Conservation (phyloP, 2,888 invertebrate species). For the Noctua janthe region DNA sequence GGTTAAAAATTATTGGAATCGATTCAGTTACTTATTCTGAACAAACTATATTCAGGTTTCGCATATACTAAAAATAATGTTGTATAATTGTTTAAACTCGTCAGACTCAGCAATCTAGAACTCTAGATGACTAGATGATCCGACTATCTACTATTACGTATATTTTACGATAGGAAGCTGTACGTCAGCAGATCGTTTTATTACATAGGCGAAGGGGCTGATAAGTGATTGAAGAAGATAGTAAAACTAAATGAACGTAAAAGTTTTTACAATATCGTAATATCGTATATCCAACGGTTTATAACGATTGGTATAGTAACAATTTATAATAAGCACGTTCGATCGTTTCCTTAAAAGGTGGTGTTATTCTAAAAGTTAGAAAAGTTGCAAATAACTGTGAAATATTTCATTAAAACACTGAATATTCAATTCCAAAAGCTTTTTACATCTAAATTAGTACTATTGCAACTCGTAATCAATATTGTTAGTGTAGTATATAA, state of each 20-base stretch:
- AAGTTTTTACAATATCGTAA: background rate
- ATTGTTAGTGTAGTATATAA: background rate
- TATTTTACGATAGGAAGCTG: too few relatives aligned
- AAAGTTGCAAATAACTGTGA: background rate
- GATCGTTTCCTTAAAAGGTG: too few relatives aligned
- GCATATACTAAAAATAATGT: too few relatives aligned
- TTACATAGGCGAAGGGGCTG: too few relatives aligned
- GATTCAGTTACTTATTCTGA: too few relatives aligned
- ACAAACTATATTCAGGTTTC: too few relatives aligned
- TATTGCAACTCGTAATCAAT: background rate
- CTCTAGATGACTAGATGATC: background rate
- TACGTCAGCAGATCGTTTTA: constrained; percentile 7
- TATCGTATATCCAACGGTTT: background rate
- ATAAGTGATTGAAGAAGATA: background rate
- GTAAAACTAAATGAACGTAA: background rate
- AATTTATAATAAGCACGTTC: too few relatives aligned
- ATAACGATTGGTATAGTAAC: too few relatives aligned
- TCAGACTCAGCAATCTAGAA: constrained; percentile 11
- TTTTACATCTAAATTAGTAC: too few relatives aligned
- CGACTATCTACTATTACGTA: background rate
- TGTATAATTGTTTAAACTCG: background rate
- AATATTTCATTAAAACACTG: background rate
- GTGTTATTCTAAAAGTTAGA: background rate
- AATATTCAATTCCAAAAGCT: too few relatives aligned
- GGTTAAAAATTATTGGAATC: too few relatives aligned